Evolutionary conservation across 2,797 vertebrate genomes (phyloP), one percentile per base, ranked within the genome.

Genomic region (Amblyraja radiata): DNA sequence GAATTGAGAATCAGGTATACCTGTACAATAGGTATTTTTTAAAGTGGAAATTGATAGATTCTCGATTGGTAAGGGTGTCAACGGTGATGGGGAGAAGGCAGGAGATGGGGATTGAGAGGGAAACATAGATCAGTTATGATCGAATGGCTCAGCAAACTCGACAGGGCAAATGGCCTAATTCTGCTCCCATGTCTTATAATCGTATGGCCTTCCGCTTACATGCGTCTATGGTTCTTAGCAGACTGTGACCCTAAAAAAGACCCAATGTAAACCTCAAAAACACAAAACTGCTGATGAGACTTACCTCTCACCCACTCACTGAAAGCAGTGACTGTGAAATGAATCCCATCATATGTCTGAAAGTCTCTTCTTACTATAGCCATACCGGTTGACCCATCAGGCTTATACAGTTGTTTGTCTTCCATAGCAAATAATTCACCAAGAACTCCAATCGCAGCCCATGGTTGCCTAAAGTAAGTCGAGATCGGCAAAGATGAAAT

Each of bases 261-360:
- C 23, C 25, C 2, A 84, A 84, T 14, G 1, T n/a, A 18, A 58
- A n/a, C 9, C 11, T 28, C 54, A 54, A 58, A 25, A 63, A 65
- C n/a, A 84, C n/a, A n/a, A 84, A 86, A 86, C 58, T n/a, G 28
- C 58, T 58, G 25, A 61, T 83, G 36, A 1, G 61, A 71, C 39
- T 93, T 28, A 95, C 94, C 95, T 95, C 95, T 95, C 90, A 93
- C 94, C 95, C 96, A 95, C 14, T 95, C 95, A 0, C 95, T 95
- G 94, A 94, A 95, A 81, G 95, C 95, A 8, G 94, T 91, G n/a
- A 95, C 94, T 21, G 94, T 94, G 36, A 95, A 96, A 21, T 63
- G 0, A 61, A 80, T 84, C 32, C 94, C 90, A 0, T 95, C 93
- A 0, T 94, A 93, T 1, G 94, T 94, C 93, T 95, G 94, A 93